Conservation (phyloP, 2,888 invertebrate species). For the Entomobrya multifasciata region DNA sequence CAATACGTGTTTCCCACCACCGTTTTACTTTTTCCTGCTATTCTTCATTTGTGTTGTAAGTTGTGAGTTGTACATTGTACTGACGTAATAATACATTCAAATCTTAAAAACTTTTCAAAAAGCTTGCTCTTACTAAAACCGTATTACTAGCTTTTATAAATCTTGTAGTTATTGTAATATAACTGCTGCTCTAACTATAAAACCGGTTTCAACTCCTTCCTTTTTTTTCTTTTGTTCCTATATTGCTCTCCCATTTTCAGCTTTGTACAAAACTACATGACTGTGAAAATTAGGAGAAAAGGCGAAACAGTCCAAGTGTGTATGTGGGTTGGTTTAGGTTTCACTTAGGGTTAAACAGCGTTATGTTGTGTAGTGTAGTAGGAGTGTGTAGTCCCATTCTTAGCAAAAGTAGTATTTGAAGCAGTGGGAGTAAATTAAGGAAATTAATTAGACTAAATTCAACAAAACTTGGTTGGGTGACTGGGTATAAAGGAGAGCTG, state of each 20-base stretch:
- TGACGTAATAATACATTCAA: no score
- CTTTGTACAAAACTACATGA: background rate
- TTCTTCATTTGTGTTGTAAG: no score
- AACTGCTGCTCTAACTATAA: background rate
- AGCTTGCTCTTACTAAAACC: background rate
- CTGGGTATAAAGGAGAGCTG: background rate
- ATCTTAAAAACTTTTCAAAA: background rate
- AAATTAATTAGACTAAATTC: slow-evolving; percentile 68
- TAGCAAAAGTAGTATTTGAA: slow-evolving; percentile 12
- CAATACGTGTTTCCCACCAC: background rate
- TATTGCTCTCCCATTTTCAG: slow-evolving; percentile 1
- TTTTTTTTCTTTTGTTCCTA: slow-evolving; percentile 17
- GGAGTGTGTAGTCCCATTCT: background rate
- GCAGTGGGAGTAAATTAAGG: slow-evolving; percentile 64
- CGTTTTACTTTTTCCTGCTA: background rate
- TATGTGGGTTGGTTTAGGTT: background rate
- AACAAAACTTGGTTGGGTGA: slow-evolving; percentile 51
- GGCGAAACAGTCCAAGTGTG: slow-evolving; percentile 3
- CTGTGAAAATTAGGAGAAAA: slow-evolving; percentile 35
- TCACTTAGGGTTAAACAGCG: background rate
- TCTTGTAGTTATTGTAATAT: background rate
- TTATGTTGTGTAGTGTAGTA: background rate
- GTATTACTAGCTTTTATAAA: no score
- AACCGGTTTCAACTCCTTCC: background rate
- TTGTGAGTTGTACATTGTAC: no score